Evolutionary conservation across 2,113 vertebrate genomes (phyloP).

Genomic region (Cyrtonyx montezumae): DNA sequence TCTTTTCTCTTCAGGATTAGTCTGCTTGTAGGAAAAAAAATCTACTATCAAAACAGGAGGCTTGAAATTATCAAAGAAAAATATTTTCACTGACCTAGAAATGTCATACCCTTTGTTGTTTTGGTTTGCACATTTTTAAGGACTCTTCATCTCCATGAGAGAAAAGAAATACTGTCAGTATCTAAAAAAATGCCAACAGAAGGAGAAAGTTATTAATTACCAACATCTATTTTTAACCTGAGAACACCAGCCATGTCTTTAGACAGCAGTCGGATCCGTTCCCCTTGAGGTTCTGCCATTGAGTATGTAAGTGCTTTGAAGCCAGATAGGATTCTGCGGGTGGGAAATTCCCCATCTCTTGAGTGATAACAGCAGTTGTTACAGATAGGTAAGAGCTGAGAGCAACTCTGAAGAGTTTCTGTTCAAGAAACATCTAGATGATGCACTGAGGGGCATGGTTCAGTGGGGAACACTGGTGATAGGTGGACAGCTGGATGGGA

Average conservation of each 20-base stretch:
- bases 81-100: constrained; percentile 62
- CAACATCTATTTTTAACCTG: constrained; percentile 36
- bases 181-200: constrained; percentile 32
- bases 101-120: constrained; percentile 33
- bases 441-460: too few relatives aligned
- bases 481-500: too few relatives aligned
- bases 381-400: not conserved
- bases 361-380: not conserved
- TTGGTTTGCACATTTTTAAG: constrained; percentile 29
- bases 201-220: constrained; percentile 12
- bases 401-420: too few relatives aligned
- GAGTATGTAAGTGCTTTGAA: not conserved
- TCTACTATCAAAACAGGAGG: constrained; percentile 56
- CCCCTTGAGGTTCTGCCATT: not conserved
- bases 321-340: not conserved
- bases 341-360: not conserved
- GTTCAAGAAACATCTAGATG: too few relatives aligned
- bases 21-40: not conserved
- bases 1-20: constrained; percentile 45
- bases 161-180: constrained; percentile 37
- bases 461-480: too few relatives aligned
- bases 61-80: constrained; percentile 65
- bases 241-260: not conserved
- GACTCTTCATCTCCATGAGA: constrained; percentile 11
- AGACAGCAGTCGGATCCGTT: not conserved